Evolutionary conservation across 2,888 invertebrate species (phyloP).

Genomic region (Netelia melanura): DNA sequence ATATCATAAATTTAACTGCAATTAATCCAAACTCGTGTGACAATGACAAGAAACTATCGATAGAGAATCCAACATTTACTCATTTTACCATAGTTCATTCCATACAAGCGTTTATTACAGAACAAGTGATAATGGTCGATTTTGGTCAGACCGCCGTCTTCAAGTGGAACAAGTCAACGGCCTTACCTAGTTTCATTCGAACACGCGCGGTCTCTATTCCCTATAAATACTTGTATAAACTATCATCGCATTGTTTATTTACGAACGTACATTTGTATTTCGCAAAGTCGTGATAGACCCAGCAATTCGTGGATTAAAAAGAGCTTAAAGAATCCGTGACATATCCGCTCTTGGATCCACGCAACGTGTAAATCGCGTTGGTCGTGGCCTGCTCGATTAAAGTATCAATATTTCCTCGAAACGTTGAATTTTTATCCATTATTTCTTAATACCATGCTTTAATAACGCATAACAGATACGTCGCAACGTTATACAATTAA

Average conservation of each 20-base stretch:
- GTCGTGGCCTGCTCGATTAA: background rate
- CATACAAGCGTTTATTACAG: background rate
- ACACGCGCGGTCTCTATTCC: constrained; percentile 47
- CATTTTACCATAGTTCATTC: background rate
- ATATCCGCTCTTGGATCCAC: constrained; percentile 53
- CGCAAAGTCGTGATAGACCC: constrained; percentile 69
- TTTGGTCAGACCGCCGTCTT: constrained; percentile 7
- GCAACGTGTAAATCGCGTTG: background rate
- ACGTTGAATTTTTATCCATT: background rate
- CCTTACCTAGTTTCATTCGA: constrained; percentile 52
- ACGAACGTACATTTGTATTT: constrained; percentile 27
- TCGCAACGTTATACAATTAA: constrained; percentile 30
- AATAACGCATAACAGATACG: constrained; percentile 1
- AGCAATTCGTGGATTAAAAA: constrained; percentile 70
- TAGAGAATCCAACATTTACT: too few relatives aligned
- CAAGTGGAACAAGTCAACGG: constrained; percentile 54
- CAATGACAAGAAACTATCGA: too few relatives aligned
- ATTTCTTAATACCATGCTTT: background rate
- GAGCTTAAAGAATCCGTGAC: constrained; percentile 67
- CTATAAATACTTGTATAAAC: constrained; percentile 5
- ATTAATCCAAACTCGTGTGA: too few relatives aligned
- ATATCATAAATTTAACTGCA: too few relatives aligned
- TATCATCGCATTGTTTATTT: constrained; percentile 12
- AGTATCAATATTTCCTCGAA: background rate
- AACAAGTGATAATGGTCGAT: background rate